phyloP scores from a whole-genome alignment of 2,797 vertebrate species.

The Limnodromus scolopaceus region DNA sequence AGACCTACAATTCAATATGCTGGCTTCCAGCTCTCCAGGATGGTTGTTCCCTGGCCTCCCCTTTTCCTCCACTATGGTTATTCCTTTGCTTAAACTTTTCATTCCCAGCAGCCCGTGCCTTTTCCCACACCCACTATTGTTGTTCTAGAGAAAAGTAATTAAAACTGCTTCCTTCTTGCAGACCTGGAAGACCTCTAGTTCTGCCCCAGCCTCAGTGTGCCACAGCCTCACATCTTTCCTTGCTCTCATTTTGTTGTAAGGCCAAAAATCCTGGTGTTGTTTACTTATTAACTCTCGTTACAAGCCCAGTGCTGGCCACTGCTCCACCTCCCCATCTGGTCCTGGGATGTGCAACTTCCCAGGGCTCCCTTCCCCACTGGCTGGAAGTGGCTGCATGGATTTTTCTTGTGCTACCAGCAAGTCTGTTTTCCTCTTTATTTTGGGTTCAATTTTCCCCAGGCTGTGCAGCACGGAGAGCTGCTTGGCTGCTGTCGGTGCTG shows the following conservation, averaged over 20 bases:
- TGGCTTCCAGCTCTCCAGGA: not conserved
- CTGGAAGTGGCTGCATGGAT: not conserved
- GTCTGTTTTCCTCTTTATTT: not conserved
- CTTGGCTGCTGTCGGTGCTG: not conserved
- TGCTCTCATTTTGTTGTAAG: fast-evolving
- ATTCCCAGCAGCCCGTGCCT: not conserved
- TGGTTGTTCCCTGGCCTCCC: not conserved
- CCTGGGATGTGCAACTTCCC: not conserved
- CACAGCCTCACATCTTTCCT: not conserved
- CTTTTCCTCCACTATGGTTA: not conserved
- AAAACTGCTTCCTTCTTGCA: not conserved
- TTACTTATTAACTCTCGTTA: not conserved
- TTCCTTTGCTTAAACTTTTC: not conserved
- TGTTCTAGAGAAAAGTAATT: not conserved
- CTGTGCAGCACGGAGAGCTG: not conserved
- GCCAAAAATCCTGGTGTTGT: not conserved
- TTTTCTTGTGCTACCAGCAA: not conserved
- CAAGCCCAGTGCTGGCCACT: fast-evolving
- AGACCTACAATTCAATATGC: not conserved
- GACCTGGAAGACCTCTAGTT: not conserved
- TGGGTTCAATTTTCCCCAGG: not conserved
- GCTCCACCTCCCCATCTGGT: not conserved
- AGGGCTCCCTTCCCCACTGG: not conserved
- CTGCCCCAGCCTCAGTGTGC: not conserved
- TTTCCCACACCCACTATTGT: not conserved